phyloP scores from a whole-genome alignment of 2,888 invertebrate genomes.

The Baronia brevicornis region DNA sequence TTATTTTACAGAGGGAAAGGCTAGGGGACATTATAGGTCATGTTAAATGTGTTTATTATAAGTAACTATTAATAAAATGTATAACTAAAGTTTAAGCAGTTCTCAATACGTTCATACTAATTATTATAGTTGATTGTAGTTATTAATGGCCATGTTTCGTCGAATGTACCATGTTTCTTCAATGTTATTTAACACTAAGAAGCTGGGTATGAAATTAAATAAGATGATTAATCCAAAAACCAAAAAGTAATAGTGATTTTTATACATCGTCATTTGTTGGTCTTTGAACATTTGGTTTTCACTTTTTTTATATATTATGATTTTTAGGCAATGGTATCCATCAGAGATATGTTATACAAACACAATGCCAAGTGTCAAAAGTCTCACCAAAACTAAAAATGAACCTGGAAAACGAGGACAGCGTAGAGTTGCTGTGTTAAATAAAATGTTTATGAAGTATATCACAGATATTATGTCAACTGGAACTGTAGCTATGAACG shows the following conservation, averaged over 20 bases:
- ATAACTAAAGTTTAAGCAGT: too few relatives aligned
- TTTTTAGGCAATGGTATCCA: slow-evolving; percentile 56
- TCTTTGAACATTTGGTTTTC: too few relatives aligned
- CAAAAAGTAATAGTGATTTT: slow-evolving; percentile 53
- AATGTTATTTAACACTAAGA: slow-evolving; percentile 39
- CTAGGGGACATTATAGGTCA: too few relatives aligned
- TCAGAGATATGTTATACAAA: slow-evolving; percentile 27
- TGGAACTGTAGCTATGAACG: slow-evolving; percentile 76
- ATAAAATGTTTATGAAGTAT: slow-evolving; percentile 87
- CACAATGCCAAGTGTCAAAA: slow-evolving; percentile 48
- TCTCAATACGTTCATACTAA: too few relatives aligned
- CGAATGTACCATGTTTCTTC: slow-evolving; percentile 48
- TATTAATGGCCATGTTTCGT: too few relatives aligned
- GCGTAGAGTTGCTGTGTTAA: slow-evolving; percentile 80
- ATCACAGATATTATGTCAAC: slow-evolving; percentile 87
- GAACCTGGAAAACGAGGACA: slow-evolving; percentile 70
- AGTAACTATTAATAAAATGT: too few relatives aligned
- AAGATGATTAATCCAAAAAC: slow-evolving; percentile 59
- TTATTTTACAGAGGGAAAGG: too few relatives aligned
- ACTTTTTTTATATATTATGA: too few relatives aligned
- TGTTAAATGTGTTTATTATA: too few relatives aligned
- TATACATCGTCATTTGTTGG: too few relatives aligned
- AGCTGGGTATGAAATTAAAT: slow-evolving; percentile 52
- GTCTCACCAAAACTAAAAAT: slow-evolving; percentile 56
- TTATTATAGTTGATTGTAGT: too few relatives aligned